These are phyloP conservation scores for Magallana gigas DNA, from an alignment of 1,140 invertebrate species.

Conservation along the genomic window DNA sequence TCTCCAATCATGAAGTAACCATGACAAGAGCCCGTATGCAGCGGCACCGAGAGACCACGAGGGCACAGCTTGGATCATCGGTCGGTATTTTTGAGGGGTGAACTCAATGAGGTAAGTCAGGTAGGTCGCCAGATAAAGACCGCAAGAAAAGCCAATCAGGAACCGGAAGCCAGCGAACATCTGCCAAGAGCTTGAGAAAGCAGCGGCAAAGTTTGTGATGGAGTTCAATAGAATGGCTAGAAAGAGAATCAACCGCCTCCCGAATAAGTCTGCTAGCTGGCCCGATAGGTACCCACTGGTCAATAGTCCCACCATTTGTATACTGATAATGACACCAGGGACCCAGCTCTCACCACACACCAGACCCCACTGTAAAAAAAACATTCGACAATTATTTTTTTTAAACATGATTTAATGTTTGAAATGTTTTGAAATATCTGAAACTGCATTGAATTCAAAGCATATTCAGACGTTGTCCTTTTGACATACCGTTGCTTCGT, in stretches of 20 bases:
- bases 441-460: too few relatives aligned
- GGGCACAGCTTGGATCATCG: constrained; percentile 47
- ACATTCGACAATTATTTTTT: too few relatives aligned
- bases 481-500: too few relatives aligned
- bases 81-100: constrained; percentile 42
- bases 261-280: constrained; percentile 68
- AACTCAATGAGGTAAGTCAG: constrained; percentile 56
- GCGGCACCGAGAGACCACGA: constrained; percentile 44
- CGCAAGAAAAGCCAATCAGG: constrained; percentile 61
- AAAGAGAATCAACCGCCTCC: constrained; percentile 66
- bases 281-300: constrained; percentile 64
- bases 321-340: constrained; percentile 61
- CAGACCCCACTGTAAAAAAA: constrained; percentile 66
- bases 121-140: constrained; percentile 57
- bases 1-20: constrained; percentile 59
- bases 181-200: constrained; percentile 65
- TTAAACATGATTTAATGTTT: too few relatives aligned
- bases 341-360: constrained; percentile 66
- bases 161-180: constrained; percentile 68
- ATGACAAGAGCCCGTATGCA: constrained; percentile 47
- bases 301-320: constrained; percentile 72
- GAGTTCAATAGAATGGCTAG: constrained; percentile 50
- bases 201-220: constrained; percentile 57
- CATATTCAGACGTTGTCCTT: too few relatives aligned
- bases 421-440: too few relatives aligned